Conservation (phyloP, 2,797 vertebrate species). For the Coracias cyanogaster region DNA sequence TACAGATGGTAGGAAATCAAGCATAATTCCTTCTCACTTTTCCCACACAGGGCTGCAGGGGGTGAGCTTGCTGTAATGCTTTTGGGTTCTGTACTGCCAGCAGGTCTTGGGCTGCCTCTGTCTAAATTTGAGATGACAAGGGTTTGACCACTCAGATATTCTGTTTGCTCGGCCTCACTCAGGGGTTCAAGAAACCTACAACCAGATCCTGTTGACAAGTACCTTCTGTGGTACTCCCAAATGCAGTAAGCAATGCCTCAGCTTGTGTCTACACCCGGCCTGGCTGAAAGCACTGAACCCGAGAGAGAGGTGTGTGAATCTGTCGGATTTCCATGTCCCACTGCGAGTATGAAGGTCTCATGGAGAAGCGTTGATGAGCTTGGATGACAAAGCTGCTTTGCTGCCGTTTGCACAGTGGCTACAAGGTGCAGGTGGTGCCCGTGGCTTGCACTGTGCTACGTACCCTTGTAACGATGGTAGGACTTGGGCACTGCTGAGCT, state of each 20-base stretch:
- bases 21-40: background rate
- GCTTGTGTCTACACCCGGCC: accelerated
- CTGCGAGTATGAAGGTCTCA: accelerated
- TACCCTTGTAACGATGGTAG: accelerated
- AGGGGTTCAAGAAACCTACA: background rate
- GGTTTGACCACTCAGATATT: background rate
- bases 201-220: accelerated
- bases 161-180: background rate
- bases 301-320: background rate
- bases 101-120: background rate
- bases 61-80: background rate
- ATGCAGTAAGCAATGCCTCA: background rate
- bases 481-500: background rate
- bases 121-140: background rate
- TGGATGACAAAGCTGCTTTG: background rate
- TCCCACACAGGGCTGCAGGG: background rate
- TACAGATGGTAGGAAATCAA: background rate
- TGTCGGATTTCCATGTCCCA: background rate
- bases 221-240: background rate
- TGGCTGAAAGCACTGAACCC: background rate
- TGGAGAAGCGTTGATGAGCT: background rate
- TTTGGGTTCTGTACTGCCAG: background rate
- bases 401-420: background rate
- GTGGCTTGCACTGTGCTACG: background rate
- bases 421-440: background rate